Evolutionary conservation across 2,797 vertebrate genomes (phyloP).

Genomic region (Ibycter americanus): DNA sequence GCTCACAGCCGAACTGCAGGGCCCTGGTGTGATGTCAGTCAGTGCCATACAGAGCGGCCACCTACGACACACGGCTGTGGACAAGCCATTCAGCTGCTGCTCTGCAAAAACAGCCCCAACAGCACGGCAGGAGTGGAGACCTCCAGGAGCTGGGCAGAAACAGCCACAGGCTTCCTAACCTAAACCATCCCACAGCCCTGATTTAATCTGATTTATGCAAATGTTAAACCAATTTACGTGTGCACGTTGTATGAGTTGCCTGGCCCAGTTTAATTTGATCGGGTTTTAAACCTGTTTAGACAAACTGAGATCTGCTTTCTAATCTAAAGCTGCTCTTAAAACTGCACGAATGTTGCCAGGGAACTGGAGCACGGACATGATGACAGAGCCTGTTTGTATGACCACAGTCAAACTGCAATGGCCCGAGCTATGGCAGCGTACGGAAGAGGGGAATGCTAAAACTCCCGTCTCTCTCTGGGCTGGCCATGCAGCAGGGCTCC

Average conservation of each 20-base stretch:
- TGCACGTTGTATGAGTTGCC: not conserved
- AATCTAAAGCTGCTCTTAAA: slow-evolving; percentile 5
- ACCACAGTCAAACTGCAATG: not conserved
- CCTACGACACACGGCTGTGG: not conserved
- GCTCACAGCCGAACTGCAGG: not conserved
- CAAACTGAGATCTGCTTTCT: slow-evolving; percentile 31
- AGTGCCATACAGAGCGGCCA: not conserved
- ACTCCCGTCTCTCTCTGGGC: not conserved
- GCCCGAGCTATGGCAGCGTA: accelerated
- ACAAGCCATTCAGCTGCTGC: not conserved
- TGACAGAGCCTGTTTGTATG: not conserved
- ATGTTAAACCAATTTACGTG: slow-evolving; percentile 35
- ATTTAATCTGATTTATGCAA: slow-evolving; percentile 21
- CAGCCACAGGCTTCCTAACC: not conserved
- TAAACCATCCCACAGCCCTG: not conserved
- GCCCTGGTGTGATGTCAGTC: not conserved
- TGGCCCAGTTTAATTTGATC: slow-evolving; percentile 34
- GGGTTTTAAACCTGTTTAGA: slow-evolving; percentile 48
- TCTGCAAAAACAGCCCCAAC: not conserved
- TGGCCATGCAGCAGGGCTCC: not conserved
- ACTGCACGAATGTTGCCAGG: slow-evolving; percentile 6
- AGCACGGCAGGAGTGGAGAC: not conserved
- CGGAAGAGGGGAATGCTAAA: accelerated
- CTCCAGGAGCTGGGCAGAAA: not conserved
- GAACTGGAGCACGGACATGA: not conserved